These are phyloP conservation scores for Pygmarrhopalites habei DNA, from an alignment of 1,140 invertebrate genomes.

Conservation along the genomic window DNA sequence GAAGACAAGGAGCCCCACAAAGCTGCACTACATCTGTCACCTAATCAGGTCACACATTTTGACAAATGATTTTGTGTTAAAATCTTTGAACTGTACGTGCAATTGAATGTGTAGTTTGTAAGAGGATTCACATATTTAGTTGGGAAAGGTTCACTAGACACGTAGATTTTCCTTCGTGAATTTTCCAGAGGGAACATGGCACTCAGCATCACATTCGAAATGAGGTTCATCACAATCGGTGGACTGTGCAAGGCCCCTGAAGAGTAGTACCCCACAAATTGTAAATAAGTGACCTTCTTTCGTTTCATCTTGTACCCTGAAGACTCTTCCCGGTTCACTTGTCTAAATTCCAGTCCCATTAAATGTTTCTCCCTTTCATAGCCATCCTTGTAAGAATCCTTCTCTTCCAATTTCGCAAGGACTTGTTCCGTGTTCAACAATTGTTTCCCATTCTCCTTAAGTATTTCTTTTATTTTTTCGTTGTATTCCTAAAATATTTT, in stretches of 20 bases:
- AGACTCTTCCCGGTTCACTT: not conserved
- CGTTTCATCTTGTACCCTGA: not conserved
- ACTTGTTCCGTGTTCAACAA: not conserved
- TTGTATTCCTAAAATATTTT: slow-evolving; percentile 4
- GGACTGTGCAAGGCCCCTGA: slow-evolving; percentile 25
- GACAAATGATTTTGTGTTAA: not conserved
- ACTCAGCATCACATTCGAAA: slow-evolving; percentile 16
- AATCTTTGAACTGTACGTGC: not conserved
- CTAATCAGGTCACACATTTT: not conserved
- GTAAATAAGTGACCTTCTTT: not conserved
- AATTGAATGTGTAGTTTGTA: not conserved
- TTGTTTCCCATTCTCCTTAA: not conserved
- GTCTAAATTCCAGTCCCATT: not conserved
- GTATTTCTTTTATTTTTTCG: not conserved
- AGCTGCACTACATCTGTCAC: not conserved
- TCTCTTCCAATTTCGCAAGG: not conserved
- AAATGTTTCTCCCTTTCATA: not conserved
- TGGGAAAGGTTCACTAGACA: not conserved
- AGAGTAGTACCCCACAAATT: slow-evolving; percentile 19
- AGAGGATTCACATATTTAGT: not conserved
- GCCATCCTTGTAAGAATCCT: not conserved
- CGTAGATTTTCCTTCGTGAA: not conserved
- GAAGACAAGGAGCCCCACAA: slow-evolving; percentile 11
- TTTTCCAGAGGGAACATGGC: not conserved
- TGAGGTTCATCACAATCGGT: slow-evolving; percentile 17